phyloP scores from a whole-genome alignment of 2,888 invertebrate genomes.

The Plagodis pulveraria region DNA sequence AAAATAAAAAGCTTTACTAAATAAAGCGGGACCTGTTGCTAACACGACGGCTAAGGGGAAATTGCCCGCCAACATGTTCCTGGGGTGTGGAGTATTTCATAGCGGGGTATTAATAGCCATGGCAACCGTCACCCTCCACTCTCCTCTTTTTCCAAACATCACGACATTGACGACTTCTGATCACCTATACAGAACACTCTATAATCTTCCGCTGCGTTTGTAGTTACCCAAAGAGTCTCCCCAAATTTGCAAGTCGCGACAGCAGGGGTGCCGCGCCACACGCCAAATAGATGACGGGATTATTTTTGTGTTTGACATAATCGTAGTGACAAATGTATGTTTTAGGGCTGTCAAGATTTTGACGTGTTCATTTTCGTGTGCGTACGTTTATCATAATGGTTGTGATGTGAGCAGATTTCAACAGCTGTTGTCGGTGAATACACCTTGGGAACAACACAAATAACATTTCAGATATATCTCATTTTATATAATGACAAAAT shows the following conservation, averaged over 20 bases:
- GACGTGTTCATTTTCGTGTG: conserved; percentile 62
- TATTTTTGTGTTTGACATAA: conserved; percentile 85
- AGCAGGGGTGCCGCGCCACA: conserved; percentile 71
- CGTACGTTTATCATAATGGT: conserved; percentile 42
- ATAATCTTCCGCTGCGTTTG: conserved; percentile 74
- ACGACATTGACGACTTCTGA: conserved; percentile 73
- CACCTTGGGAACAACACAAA: background rate
- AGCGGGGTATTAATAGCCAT: conserved; percentile 77
- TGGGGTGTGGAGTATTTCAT: conserved; percentile 50
- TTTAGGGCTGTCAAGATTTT: conserved; percentile 73
- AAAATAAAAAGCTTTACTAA: conserved; percentile 59
- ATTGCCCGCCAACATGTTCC: conserved; percentile 48
- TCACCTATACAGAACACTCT: conserved; percentile 77
- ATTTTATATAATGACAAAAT: background rate
- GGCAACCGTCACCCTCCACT: conserved; percentile 71
- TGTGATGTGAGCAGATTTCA: conserved; percentile 45
- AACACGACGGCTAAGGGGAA: conserved; percentile 47
- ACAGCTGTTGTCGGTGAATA: conserved; percentile 28
- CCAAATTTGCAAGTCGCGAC: conserved; percentile 76
- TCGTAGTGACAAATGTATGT: conserved; percentile 83
- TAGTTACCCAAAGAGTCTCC: conserved; percentile 61
- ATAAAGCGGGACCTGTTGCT: conserved; percentile 69
- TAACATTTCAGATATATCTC: background rate
- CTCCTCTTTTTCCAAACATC: conserved; percentile 74
- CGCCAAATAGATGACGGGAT: conserved; percentile 83